Evolutionary conservation across 2,888 invertebrate genomes (phyloP), one percentile per base, ranked within the genome.

Genomic region (Tuta absoluta): DNA sequence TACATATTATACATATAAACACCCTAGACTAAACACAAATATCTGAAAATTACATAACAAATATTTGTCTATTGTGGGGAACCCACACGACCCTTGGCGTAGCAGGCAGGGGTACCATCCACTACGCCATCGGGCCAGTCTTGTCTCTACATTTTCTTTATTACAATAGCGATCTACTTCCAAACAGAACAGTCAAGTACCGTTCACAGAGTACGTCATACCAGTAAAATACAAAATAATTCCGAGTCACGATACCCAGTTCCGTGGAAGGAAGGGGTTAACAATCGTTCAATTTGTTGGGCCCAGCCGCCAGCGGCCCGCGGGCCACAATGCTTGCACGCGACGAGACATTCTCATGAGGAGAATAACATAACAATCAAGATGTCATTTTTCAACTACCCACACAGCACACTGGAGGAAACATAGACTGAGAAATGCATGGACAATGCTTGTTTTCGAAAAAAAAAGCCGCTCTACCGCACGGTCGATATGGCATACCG

Each of bases 331-430:
- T 88, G 78, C 85, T 76, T 83, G 83, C 90, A 89, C 89, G 89
- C 89, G 88, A 89, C 85, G 78, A 79, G 79, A 87, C 87, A 87
- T 89, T 89, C 89, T 87, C 89, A 88, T 89, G 86, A 88, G 87
- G 86, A 84, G 89, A 88, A 89, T 90, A 90, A 88, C 89, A 85
- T 85, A 90, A 91, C 91, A 91, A 91, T 91, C 91, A 91, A 91
- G 91, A 91, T 91, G 91, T 91, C 90, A 91, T 91, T 91, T 91
- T 91, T 91, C 91, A 91, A 89, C 91, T 89, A 89, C 91, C 91
- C 91, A 91, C 91, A 87, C 89, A 71, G 82, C 79, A 53, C 51
- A 53, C 23, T 23, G 51, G 14, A 53, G 23, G 51, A 23, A 14
- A 23, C 51, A 53, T 12, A 23, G 23, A 53, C 51, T 53, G 3